Conservation (phyloP, 2,888 invertebrate genomes). For the Onthophagus sagittarius region DNA sequence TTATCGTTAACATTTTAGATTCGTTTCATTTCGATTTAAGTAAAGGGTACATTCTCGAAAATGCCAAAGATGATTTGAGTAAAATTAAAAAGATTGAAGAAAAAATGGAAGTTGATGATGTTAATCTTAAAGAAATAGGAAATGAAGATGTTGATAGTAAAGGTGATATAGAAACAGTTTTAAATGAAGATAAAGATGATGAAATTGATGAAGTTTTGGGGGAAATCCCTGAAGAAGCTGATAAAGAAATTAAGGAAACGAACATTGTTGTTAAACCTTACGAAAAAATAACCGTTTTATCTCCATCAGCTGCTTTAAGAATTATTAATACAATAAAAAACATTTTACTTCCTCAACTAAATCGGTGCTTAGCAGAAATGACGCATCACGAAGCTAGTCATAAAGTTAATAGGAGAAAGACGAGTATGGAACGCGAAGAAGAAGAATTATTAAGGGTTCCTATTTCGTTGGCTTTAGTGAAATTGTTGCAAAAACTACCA, state of each 20-base stretch:
- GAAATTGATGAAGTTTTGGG: conserved; percentile 35
- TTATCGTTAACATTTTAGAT: conserved; percentile 76
- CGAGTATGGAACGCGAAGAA: conserved; percentile 72
- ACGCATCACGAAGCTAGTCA: conserved; percentile 73
- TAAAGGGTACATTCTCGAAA: conserved; percentile 49
- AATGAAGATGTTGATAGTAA: conserved; percentile 35
- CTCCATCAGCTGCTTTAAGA: conserved; percentile 69
- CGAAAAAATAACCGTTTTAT: conserved; percentile 50
- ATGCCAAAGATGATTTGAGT: conserved; percentile 43
- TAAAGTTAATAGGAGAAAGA: conserved; percentile 69
- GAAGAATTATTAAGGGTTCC: conserved; percentile 89
- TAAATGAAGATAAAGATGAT: conserved; percentile 24
- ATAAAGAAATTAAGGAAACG: conserved; percentile 34
- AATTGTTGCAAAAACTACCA: conserved; percentile 84
- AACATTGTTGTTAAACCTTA: conserved; percentile 30
- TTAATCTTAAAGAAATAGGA: conserved; percentile 29
- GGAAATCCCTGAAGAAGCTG: conserved; percentile 30
- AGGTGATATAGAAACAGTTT: conserved; percentile 40
- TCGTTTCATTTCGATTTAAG: conserved; percentile 89
- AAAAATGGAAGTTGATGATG: conserved; percentile 29
- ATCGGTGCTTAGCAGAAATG: conserved; percentile 65
- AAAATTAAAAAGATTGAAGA: conserved; percentile 36
- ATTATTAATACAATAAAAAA: conserved; percentile 57
- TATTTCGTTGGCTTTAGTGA: conserved; percentile 88
- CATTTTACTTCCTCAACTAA: conserved; percentile 75